phyloP scores from a whole-genome alignment of 1,140 invertebrate genomes.

The Cylas formicarius region DNA sequence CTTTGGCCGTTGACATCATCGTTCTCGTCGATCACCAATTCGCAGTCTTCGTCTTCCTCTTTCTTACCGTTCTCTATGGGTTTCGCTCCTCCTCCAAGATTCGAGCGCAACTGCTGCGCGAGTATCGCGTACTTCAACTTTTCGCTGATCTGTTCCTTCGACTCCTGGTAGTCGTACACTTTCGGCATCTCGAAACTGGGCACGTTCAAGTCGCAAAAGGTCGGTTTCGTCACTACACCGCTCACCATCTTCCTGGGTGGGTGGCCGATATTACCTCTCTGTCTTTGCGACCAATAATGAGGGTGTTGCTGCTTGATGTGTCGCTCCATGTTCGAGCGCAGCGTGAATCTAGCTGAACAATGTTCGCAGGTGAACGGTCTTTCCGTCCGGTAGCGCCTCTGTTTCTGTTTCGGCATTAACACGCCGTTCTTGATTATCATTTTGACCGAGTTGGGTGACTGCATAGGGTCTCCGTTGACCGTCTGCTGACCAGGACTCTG shows the following conservation, averaged over 20 bases:
- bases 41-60: constrained; percentile 55
- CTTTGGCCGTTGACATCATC: constrained; percentile 30
- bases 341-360: constrained; percentile 80
- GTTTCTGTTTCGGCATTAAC: constrained; percentile 84
- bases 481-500: constrained; percentile 31
- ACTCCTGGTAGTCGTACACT: constrained; percentile 36
- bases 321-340: constrained; percentile 87
- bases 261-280: constrained; percentile 49
- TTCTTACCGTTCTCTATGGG: constrained; percentile 38
- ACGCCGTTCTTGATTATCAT: constrained; percentile 87
- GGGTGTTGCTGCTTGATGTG: constrained; percentile 92
- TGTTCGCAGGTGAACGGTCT: constrained; percentile 83
- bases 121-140: constrained; percentile 72
- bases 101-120: constrained; percentile 62
- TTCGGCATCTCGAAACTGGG: constrained; percentile 33
- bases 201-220: constrained; percentile 32
- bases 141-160: constrained; percentile 45
- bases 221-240: constrained; percentile 23
- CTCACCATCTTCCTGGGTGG: constrained; percentile 44
- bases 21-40: constrained; percentile 63
- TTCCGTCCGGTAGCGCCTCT: constrained; percentile 83
- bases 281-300: constrained; percentile 73
- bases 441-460: constrained; percentile 60
- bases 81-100: constrained; percentile 10
- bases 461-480: constrained; percentile 36